Evolutionary conservation across 2,797 vertebrate genomes (phyloP).

Genomic region (Oreochromis mossambicus): DNA sequence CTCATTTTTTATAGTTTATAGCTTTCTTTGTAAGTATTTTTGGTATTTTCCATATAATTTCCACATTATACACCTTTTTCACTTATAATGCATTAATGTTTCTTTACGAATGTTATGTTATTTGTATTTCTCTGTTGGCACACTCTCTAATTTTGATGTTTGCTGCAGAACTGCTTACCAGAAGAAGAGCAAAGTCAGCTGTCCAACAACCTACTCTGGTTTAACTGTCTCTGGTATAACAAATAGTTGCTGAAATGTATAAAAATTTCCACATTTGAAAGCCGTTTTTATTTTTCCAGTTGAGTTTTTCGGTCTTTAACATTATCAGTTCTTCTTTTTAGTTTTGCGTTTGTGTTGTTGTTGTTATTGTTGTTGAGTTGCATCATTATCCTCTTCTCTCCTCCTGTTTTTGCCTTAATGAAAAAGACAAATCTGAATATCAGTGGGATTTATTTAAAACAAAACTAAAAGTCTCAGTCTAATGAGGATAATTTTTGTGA

Average conservation of each 20-base stretch:
- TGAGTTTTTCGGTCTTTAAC: neutral
- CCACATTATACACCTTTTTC: rapidly evolving
- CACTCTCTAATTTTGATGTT: neutral
- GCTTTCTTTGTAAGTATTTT: neutral
- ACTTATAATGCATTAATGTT: neutral
- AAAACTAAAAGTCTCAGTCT: neutral
- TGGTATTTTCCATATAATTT: neutral
- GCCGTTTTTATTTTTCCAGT: neutral
- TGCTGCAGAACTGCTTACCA: neutral
- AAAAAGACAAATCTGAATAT: constrained; percentile 10
- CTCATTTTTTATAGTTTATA: neutral
- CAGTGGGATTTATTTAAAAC: constrained; percentile 15
- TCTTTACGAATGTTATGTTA: neutral
- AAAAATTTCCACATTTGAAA: neutral
- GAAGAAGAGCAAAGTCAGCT: neutral
- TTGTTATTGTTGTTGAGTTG: neutral
- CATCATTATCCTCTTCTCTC: neutral
- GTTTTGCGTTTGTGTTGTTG: neutral
- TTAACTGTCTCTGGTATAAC: neutral
- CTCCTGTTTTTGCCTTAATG: neutral
- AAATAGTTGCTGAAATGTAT: neutral
- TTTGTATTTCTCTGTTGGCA: neutral
- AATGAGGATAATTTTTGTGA: constrained; percentile 22
- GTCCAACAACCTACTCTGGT: neutral
- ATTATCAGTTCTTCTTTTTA: neutral